Percentiles rank a stretch among this genome's conserved stretches.
phyloP scores from a whole-genome alignment of 2,113 vertebrate genomes.

The Notothenia coriiceps region DNA sequence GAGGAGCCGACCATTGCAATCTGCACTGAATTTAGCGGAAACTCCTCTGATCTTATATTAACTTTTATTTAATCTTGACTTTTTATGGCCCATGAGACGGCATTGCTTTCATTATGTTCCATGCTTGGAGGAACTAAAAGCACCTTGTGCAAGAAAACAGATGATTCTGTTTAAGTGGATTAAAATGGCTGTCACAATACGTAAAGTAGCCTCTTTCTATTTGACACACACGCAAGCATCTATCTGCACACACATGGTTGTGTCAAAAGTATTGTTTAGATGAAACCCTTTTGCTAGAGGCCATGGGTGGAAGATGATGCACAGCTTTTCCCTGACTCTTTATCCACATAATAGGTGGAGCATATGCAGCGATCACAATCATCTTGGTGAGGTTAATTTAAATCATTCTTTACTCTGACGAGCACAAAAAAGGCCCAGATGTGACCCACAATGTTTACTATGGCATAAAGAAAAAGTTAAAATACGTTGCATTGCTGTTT shows the following conservation, averaged over 20 bases:
- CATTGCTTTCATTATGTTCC: constrained; percentile 5
- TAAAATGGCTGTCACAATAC: constrained; percentile 5
- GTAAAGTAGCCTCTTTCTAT: background rate
- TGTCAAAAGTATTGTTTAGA: constrained; percentile 45
- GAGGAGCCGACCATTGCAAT: background rate
- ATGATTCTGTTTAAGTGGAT: background rate
- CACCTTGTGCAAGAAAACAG: constrained; percentile 8
- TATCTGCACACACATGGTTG: constrained; percentile 18
- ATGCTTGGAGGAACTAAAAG: background rate
- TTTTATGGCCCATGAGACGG: background rate
- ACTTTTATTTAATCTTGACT: constrained; percentile 6
- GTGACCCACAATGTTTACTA: constrained; percentile 27
- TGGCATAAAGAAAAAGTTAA: background rate
- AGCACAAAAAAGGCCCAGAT: constrained; percentile 29
- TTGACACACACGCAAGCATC: background rate
- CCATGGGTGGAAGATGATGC: constrained; percentile 11
- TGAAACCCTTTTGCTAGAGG: constrained; percentile 11
- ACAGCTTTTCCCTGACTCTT: constrained; percentile 60
- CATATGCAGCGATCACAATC: constrained; percentile 12
- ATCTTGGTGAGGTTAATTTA: constrained; percentile 9
- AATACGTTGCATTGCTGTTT: constrained; percentile 24
- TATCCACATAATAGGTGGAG: constrained; percentile 12
- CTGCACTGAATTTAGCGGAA: background rate
- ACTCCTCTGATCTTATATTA: background rate
- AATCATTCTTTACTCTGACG: constrained; percentile 1